These are phyloP conservation scores for Pelmatolapia mariae DNA, from an alignment of 2,113 vertebrate genomes.

Conservation along the genomic window DNA sequence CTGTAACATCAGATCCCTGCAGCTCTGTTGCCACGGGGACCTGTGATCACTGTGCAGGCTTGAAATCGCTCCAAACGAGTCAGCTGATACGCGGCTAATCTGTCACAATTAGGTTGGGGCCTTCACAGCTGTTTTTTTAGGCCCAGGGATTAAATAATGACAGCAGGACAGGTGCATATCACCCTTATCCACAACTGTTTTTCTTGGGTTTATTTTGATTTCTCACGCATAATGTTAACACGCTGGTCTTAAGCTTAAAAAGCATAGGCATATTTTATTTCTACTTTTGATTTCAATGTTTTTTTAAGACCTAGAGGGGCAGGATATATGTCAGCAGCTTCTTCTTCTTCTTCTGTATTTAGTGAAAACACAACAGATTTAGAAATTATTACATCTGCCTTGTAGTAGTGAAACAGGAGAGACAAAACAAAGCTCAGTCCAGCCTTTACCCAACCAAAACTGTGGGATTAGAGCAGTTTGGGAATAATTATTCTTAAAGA, in stretches of 20 bases:
- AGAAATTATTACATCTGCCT: not conserved
- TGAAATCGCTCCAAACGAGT: constrained; percentile 9
- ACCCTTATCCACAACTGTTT: not conserved
- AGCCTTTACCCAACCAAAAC: not conserved
- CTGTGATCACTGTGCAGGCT: not conserved
- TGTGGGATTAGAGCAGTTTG: not conserved
- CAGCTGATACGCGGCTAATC: constrained; percentile 43
- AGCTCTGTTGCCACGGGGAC: not conserved
- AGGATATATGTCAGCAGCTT: not conserved
- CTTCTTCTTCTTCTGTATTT: not conserved
- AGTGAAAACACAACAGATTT: not conserved
- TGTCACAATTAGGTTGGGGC: constrained; percentile 28
- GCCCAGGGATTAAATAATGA: constrained; percentile 20
- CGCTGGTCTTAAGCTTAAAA: not conserved
- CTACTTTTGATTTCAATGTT: not conserved
- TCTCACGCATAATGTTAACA: not conserved
- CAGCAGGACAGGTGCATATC: constrained; percentile 1
- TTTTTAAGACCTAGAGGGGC: not conserved
- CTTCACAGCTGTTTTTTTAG: constrained; percentile 38
- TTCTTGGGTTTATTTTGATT: not conserved
- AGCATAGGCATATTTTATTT: not conserved
- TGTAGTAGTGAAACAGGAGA: not conserved
- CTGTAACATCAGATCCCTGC: not conserved
- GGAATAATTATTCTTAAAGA: not conserved
- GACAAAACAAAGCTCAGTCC: not conserved